Conservation (phyloP, 2,113 vertebrate genomes). For the Cacatua alba region DNA sequence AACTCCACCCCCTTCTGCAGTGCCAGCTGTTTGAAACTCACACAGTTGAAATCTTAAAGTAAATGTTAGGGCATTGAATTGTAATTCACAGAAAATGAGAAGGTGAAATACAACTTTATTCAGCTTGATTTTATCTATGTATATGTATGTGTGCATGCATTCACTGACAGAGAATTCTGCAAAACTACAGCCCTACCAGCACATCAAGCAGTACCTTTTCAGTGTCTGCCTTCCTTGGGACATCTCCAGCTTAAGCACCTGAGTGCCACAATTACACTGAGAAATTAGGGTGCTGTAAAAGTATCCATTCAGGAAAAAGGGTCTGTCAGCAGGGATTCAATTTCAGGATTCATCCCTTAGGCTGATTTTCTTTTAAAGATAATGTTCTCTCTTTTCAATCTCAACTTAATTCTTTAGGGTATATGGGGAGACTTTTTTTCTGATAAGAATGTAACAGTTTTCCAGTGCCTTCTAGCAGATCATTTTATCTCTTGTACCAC, state of each 20-base stretch:
- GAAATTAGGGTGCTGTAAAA: background rate
- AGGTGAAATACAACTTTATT: background rate
- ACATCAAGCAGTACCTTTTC: background rate
- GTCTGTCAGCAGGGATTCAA: background rate
- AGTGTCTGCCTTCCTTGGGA: background rate
- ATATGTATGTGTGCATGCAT: no score
- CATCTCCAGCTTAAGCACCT: background rate
- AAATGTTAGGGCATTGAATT: background rate
- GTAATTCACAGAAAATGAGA: background rate
- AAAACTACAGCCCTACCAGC: background rate
- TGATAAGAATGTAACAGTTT: background rate
- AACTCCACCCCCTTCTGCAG: background rate
- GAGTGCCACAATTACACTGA: background rate
- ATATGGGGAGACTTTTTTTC: background rate
- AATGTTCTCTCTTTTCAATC: background rate
- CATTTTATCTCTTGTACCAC: background rate
- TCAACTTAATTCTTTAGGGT: background rate
- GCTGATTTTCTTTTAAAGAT: background rate
- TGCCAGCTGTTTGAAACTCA: background rate
- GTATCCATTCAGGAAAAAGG: background rate
- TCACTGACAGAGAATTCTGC: background rate
- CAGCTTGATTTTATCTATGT: background rate
- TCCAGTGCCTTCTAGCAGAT: background rate
- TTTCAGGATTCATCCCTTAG: background rate
- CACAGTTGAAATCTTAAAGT: background rate